Evolutionary conservation across 1,140 invertebrate genomes (phyloP).

Genomic region (Druon quercuslanigerum): DNA sequence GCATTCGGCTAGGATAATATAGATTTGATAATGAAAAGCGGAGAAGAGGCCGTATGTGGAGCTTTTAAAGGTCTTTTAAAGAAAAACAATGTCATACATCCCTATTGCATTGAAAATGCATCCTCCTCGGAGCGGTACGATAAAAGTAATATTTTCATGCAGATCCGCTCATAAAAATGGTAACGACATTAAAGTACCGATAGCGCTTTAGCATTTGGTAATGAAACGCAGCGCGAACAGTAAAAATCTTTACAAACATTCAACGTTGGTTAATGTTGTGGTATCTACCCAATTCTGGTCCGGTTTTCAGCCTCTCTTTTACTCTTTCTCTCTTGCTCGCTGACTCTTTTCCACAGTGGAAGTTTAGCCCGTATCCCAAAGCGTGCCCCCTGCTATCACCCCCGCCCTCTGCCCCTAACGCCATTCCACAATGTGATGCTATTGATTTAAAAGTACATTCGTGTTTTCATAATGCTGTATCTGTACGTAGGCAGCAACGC

Average conservation of each 20-base stretch:
- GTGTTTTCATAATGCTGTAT: constrained; percentile 77
- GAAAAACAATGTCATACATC: too few relatives aligned
- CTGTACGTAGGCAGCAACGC: constrained; percentile 69
- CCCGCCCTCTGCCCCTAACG: constrained; percentile 59
- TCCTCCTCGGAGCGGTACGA: too few relatives aligned
- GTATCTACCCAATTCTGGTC: constrained; percentile 4
- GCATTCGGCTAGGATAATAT: too few relatives aligned
- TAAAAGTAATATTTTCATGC: too few relatives aligned
- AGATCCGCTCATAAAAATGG: too few relatives aligned
- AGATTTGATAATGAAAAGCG: too few relatives aligned
- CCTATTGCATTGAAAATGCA: too few relatives aligned
- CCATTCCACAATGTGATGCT: constrained; percentile 74
- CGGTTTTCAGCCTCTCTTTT: constrained; percentile 37
- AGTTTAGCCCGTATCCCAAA: constrained; percentile 56
- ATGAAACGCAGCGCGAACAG: background rate
- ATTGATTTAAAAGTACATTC: constrained; percentile 77
- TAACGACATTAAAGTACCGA: too few relatives aligned
- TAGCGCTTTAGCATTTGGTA: background rate
- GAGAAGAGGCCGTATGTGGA: too few relatives aligned
- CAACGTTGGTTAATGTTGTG: constrained; percentile 6
- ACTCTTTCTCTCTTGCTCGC: constrained; percentile 44
- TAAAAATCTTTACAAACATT: constrained; percentile 7
- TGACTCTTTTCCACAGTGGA: constrained; percentile 51
- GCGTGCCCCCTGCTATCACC: constrained; percentile 55
- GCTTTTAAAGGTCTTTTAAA: too few relatives aligned